Conservation (phyloP, 2,888 invertebrate species). For the Nasonia oneida region DNA sequence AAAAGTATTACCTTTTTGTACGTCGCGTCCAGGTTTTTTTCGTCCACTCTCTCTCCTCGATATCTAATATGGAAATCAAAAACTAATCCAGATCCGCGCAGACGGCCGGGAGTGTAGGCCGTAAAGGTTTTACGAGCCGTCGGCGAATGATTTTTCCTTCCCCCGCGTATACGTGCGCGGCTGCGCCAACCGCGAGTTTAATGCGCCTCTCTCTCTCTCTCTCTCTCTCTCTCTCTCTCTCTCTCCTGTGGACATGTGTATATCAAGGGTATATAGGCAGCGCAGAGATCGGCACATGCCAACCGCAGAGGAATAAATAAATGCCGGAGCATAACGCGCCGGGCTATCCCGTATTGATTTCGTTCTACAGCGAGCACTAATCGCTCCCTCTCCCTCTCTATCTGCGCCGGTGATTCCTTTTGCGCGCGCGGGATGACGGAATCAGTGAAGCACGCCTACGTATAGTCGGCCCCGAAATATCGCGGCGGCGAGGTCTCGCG, state of each 20-base stretch:
- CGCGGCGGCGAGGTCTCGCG: not conserved
- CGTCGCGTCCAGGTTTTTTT: too few relatives aligned
- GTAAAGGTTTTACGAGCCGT: constrained; percentile 38
- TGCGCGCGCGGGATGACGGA: not conserved
- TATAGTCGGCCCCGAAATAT: constrained; percentile 13
- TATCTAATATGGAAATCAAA: too few relatives aligned
- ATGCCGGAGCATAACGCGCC: not conserved
- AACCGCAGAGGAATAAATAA: constrained; percentile 16
- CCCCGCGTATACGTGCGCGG: too few relatives aligned
- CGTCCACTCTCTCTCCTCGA: too few relatives aligned
- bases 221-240: not conserved
- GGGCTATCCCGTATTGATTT: constrained; percentile 4
- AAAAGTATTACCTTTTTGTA: too few relatives aligned
- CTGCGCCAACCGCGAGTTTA: not conserved
- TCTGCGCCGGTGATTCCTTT: not conserved
- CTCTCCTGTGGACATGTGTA: not conserved
- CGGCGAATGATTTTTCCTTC: constrained; percentile 1
- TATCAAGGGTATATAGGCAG: not conserved
- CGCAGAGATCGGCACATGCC: not conserved
- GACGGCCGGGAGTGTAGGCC: not conserved
- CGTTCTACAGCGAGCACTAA: not conserved
- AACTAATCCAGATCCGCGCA: too few relatives aligned
- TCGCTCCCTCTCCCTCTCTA: constrained; percentile 14
- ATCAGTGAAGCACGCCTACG: not conserved
- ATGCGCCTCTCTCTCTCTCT: not conserved